A percentile compares a stretch with the other conserved stretches of the same genome.
phyloP scores from a whole-genome alignment of 2,888 invertebrate species.

The Coelopa pilipes region DNA sequence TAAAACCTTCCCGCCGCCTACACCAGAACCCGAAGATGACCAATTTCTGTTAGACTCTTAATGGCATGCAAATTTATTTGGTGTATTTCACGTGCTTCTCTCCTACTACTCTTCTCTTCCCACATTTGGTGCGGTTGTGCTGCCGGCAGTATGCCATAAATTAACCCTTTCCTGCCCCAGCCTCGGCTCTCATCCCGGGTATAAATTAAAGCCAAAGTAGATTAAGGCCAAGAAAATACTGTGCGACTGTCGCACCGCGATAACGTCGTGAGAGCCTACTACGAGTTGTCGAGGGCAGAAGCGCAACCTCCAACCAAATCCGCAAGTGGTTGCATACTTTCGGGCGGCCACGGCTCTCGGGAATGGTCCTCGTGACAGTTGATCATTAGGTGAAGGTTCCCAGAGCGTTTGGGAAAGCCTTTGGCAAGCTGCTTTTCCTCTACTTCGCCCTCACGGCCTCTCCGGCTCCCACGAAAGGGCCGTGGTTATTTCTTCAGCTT shows the following conservation, averaged over 20 bases:
- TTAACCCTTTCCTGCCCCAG: neutral
- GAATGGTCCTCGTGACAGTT: neutral
- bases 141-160: constrained; percentile 10
- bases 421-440: neutral
- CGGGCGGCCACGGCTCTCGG: no score
- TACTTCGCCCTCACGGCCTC: neutral
- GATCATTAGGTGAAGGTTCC: no score
- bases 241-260: constrained; percentile 2
- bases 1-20: no score
- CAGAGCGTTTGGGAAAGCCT: neutral
- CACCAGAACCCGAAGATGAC: no score
- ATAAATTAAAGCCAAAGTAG: constrained; percentile 21
- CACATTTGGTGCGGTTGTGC: neutral
- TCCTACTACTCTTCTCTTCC: neutral
- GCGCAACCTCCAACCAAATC: no score
- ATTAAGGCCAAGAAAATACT: constrained; percentile 20
- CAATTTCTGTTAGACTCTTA: neutral
- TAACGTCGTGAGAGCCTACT: neutral
- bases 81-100: neutral
- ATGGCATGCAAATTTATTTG: constrained; percentile 7
- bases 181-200: neutral
- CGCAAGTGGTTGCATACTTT: no score
- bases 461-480: neutral
- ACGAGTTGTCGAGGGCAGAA: neutral
- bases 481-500: no score